Evolutionary conservation across 23 tunicate genomes (phyloP), one percentile per base, ranked within the genome.

Genomic region (Ciona savignyi): DNA sequence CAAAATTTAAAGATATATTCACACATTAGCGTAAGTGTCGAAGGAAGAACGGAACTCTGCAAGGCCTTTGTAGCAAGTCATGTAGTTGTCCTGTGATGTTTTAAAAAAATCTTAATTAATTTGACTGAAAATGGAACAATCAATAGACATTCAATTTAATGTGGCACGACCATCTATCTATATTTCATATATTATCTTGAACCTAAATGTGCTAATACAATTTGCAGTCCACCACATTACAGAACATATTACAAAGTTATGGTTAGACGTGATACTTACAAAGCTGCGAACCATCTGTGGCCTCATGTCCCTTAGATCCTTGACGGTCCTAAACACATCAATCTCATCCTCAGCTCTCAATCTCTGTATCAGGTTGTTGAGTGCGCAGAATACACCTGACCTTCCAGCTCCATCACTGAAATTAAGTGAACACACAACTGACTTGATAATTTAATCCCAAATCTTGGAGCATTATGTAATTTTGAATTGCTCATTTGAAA

Each of bases 351-450:
- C 67, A 63, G 26, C 22, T 25, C 28, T 63, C 28, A 63, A n/a
- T 63, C 67, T 63, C 22, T 63, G 4, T n/a, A 63, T 63, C 15
- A 63, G 4, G 67, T 63, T 63, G 26, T n/a, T n/a, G 28, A 25
- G 24, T 63, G 28, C 67, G 22, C 26, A n/a, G 67, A 63, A 63
- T 25, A 63, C 67, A 23, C 67, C 67, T 63, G 67, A n/a, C 4
- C 28, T 20, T 22, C 67, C 67, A n/a, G 67, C 67, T 63, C 67
- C 67, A 63, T 63, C 67, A 63, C 67, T 63, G 24, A 9, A n/a
- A 25, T 42, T 42, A 42, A n/a, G n/a, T n/a, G n/a, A n/a, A n/a
- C n/a, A n/a, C n/a, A n/a, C n/a, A n/a, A n/a, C n/a, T n/a, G n/a
- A n/a, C n/a, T n/a, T n/a, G n/a, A n/a, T n/a, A n/a, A n/a, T n/a